These are phyloP conservation scores for Datnioides undecimradiatus DNA, from an alignment of 2,113 vertebrate species.

Conservation along the genomic window DNA sequence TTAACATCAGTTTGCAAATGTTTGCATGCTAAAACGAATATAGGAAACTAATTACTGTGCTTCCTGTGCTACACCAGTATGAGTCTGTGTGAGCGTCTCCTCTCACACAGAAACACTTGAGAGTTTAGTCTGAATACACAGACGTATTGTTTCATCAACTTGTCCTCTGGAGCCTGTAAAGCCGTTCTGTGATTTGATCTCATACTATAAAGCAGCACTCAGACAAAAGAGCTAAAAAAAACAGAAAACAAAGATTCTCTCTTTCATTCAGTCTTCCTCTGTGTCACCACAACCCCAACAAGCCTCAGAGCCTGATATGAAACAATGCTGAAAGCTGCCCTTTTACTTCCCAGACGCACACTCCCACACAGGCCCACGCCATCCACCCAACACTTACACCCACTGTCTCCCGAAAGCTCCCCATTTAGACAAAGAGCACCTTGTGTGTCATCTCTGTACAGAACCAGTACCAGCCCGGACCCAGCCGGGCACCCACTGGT, in stretches of 20 bases:
- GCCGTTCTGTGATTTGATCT: background rate
- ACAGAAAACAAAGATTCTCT: slow-evolving; percentile 4
- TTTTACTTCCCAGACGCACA: slow-evolving; percentile 50
- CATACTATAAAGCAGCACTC: background rate
- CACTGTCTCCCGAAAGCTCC: slow-evolving; percentile 28
- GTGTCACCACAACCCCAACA: slow-evolving; percentile 22
- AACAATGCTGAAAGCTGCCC: slow-evolving; percentile 65
- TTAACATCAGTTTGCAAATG: too few species aligned
- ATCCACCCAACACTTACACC: slow-evolving; percentile 23
- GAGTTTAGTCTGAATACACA: background rate
- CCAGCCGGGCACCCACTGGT: slow-evolving; percentile 41
- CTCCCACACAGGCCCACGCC: slow-evolving; percentile 28
- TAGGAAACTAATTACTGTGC: too few species aligned
- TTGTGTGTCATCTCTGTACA: slow-evolving; percentile 42
- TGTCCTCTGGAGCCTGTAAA: background rate
- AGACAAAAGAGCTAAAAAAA: background rate
- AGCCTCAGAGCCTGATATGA: slow-evolving; percentile 37
- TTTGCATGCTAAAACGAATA: too few species aligned
- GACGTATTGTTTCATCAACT: background rate
- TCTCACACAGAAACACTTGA: too few species aligned
- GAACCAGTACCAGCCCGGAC: slow-evolving; percentile 57
- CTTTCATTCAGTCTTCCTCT: slow-evolving; percentile 17
- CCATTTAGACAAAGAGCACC: slow-evolving; percentile 51
- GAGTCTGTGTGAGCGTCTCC: too few species aligned
- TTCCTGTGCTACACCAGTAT: too few species aligned